phyloP scores from a whole-genome alignment of 2,888 invertebrate genomes.

The Rotaria socialis region DNA sequence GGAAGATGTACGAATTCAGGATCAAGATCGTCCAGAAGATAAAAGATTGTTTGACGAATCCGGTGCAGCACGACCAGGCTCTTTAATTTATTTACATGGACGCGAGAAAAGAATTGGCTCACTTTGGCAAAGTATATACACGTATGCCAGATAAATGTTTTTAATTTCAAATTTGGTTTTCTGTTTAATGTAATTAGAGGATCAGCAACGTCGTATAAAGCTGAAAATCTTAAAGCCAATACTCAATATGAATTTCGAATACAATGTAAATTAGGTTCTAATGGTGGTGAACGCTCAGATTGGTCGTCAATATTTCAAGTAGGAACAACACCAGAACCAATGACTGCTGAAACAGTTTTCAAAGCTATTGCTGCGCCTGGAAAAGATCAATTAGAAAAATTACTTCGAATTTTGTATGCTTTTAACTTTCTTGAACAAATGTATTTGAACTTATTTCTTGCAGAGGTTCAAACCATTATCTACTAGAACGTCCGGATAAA shows the following conservation, averaged over 20 bases:
- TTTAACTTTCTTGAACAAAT: no score
- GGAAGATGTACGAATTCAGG: background rate
- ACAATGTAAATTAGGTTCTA: background rate
- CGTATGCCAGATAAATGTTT: background rate
- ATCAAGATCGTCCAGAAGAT: background rate
- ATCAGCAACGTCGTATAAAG: background rate
- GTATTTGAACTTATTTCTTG: background rate
- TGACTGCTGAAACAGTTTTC: background rate
- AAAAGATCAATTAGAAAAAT: background rate
- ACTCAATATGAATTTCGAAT: slow-evolving; percentile 8
- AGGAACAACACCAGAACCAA: background rate
- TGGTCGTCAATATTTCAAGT: background rate
- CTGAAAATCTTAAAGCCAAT: background rate
- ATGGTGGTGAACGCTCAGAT: background rate
- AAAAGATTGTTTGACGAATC: background rate
- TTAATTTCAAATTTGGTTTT: background rate
- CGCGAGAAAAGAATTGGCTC: background rate
- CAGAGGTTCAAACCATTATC: background rate
- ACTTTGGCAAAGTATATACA: background rate
- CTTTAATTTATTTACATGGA: background rate
- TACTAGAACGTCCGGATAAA: background rate
- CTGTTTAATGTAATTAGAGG: background rate
- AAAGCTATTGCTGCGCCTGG: background rate
- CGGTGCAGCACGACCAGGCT: background rate
- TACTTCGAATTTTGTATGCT: background rate